Evolutionary conservation across 2,797 vertebrate genomes (phyloP).

Genomic region (Sebastes hubbsi): DNA sequence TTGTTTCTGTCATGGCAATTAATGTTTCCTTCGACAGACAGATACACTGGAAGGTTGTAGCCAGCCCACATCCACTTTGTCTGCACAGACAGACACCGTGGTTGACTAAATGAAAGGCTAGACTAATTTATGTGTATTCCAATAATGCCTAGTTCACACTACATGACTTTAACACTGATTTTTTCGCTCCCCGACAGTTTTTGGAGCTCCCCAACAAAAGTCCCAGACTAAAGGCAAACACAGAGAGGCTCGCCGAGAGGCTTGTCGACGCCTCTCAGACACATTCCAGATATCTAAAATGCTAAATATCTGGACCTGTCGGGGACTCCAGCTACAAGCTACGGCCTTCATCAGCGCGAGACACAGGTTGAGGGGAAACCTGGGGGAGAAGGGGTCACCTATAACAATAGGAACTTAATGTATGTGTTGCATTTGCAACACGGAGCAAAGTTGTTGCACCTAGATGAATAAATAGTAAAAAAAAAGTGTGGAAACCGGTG

Average conservation of each 20-base stretch:
- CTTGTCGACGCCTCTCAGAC: not conserved
- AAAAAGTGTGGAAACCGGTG: too few species aligned
- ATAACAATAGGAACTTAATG: too few species aligned
- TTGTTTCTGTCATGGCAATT: conserved; percentile 84
- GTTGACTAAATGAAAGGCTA: conserved; percentile 11
- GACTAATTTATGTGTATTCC: not conserved
- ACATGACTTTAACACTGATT: not conserved
- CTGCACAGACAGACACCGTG: conserved; percentile 36
- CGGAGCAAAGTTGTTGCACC: too few species aligned
- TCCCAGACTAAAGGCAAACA: not conserved
- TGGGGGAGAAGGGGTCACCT: too few species aligned
- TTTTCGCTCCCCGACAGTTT: not conserved
- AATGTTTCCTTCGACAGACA: conserved; percentile 76
- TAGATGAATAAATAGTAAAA: too few species aligned
- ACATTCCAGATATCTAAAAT: not conserved
- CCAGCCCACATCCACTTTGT: conserved; percentile 61
- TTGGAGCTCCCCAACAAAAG: too few species aligned
- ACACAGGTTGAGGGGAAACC: not conserved
- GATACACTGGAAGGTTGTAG: conserved; percentile 72
- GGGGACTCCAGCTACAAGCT: not conserved
- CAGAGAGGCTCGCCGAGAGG: too few species aligned
- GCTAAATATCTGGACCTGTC: not conserved
- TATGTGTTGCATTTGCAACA: not conserved
- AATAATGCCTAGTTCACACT: not conserved
- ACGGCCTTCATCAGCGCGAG: not conserved